Conservation (phyloP, 2,113 vertebrate species). For the Gallinago jamesoni region DNA sequence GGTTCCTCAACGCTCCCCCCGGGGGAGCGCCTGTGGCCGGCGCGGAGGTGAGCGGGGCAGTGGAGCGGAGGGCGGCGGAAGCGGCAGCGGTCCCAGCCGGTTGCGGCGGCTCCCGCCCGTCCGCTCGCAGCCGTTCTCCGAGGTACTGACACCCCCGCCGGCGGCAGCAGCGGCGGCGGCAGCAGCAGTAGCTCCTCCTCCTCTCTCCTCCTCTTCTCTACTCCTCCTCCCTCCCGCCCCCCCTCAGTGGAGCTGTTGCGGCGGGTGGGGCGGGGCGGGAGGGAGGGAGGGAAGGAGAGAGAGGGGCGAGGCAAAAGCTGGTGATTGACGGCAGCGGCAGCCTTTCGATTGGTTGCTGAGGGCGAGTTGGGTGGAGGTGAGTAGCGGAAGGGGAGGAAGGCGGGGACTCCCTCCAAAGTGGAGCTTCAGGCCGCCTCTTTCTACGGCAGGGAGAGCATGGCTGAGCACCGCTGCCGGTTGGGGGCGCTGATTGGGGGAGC, state of each 20-base stretch:
- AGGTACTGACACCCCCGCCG: constrained; percentile 33
- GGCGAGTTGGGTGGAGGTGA: not conserved
- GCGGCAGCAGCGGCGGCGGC: not conserved
- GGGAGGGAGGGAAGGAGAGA: not conserved
- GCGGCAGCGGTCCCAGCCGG: not conserved
- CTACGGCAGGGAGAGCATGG: accelerated
- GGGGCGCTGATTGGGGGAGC: not conserved
- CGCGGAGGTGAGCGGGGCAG: not conserved
- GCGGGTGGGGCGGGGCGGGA: not conserved
- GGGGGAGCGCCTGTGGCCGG: not conserved
- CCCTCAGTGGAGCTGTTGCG: too few species aligned
- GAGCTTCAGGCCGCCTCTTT: not conserved
- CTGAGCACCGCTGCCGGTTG: accelerated
- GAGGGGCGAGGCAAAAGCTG: not conserved
- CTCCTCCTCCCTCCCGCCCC: not conserved
- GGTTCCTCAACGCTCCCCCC: not conserved
- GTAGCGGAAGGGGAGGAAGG: not conserved
- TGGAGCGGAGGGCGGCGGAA: not conserved
- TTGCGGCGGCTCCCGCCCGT: not conserved
- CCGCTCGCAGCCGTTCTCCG: constrained; percentile 12
- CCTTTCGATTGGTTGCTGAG: not conserved
- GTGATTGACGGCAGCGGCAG: not conserved
- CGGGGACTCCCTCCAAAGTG: not conserved
- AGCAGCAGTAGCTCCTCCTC: not conserved
- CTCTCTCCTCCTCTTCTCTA: not conserved